Percentiles rank a stretch among this genome's conserved stretches.
Evolutionary conservation across 1,140 invertebrate genomes (phyloP).

Genomic region (Drosophila parvula): DNA sequence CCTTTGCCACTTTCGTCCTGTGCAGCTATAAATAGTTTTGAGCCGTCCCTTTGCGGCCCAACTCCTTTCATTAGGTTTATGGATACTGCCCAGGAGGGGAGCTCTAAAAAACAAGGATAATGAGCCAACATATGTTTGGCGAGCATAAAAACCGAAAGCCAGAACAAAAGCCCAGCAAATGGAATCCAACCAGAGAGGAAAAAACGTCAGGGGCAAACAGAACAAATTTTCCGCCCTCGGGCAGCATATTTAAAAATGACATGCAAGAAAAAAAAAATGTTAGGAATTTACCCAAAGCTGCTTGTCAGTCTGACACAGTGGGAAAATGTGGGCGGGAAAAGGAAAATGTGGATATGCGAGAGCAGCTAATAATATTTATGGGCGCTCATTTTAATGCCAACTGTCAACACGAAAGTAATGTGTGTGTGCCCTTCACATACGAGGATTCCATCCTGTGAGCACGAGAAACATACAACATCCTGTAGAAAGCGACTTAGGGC

Average conservation of each 20-base stretch:
- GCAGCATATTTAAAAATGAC: constrained; percentile 72
- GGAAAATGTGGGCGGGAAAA: neutral
- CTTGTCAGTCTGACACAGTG: constrained; percentile 44
- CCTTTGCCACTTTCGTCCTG: constrained; percentile 28
- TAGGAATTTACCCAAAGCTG: constrained; percentile 48
- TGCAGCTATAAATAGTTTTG: constrained; percentile 37
- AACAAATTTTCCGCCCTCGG: constrained; percentile 49
- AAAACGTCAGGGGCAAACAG: constrained; percentile 32
- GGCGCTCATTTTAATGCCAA: constrained; percentile 76
- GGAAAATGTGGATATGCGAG: constrained; percentile 22
- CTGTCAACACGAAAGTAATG: constrained; percentile 71
- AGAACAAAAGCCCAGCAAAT: constrained; percentile 26
- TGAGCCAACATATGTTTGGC: constrained; percentile 63
- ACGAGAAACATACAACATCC: constrained; percentile 7
- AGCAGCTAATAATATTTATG: constrained; percentile 79
- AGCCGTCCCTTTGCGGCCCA: constrained; percentile 1
- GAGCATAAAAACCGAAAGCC: constrained; percentile 31
- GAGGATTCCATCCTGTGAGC: constrained; percentile 45
- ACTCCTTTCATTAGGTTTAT: constrained; percentile 11
- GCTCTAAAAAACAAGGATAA: constrained; percentile 60
- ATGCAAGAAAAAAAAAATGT: constrained; percentile 18
- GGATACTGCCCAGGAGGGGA: neutral
- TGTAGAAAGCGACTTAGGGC: constrained; percentile 50
- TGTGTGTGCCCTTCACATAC: constrained; percentile 39
- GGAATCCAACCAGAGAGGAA: constrained; percentile 26